phyloP scores from a whole-genome alignment of 1,140 invertebrate species.

The Cylas formicarius region DNA sequence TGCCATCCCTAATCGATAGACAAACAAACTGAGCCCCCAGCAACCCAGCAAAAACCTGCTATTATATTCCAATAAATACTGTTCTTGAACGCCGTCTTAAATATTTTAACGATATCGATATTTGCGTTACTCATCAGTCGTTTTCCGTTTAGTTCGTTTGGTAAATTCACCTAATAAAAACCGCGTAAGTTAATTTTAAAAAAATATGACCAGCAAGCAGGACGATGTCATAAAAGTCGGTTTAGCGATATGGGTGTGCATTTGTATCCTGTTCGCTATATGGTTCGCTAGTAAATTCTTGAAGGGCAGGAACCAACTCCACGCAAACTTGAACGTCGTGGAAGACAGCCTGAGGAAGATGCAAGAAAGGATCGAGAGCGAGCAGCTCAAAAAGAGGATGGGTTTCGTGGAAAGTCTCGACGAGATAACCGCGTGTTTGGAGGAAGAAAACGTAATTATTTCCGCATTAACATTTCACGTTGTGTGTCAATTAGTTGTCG shows the following conservation, averaged over 20 bases:
- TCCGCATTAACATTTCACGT: background rate
- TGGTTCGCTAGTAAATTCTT: slow-evolving; percentile 29
- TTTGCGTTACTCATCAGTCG: no score
- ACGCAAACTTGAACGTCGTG: slow-evolving; percentile 27
- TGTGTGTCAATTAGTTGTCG: no score
- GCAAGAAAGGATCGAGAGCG: slow-evolving; percentile 28
- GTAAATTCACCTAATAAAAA: no score
- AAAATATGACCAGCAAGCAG: slow-evolving; percentile 6
- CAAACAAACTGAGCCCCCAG: no score
- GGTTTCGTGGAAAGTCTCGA: slow-evolving; percentile 24
- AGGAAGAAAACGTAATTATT: slow-evolving; percentile 1
- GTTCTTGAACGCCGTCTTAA: no score
- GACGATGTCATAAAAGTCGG: slow-evolving; percentile 21
- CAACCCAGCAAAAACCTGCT: no score
- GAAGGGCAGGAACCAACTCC: slow-evolving; percentile 25
- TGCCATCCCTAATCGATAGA: no score
- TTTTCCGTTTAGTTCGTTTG: no score
- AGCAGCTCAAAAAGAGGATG: slow-evolving; percentile 26
- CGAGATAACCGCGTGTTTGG: slow-evolving; percentile 16
- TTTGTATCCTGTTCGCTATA: slow-evolving; percentile 23
- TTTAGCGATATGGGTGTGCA: slow-evolving; percentile 24
- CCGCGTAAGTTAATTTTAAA: no score
- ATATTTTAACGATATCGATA: no score
- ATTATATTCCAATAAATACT: no score
- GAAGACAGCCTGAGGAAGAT: slow-evolving; percentile 28